Evolutionary conservation across 92 coral and sea anemone species (phyloP).

Genomic region (Zoanthus sociatus): DNA sequence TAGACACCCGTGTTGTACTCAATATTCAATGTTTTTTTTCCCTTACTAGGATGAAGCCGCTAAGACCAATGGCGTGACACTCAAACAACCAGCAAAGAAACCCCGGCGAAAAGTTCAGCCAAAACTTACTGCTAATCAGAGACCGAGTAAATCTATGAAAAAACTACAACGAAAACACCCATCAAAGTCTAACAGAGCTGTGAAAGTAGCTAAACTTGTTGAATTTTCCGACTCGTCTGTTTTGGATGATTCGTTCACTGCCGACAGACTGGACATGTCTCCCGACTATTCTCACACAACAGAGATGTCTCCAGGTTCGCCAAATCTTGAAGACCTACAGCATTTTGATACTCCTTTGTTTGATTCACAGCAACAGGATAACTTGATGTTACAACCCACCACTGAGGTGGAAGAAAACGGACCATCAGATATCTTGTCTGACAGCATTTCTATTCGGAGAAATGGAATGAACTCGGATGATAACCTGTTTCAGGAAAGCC

Average conservation of each 20-base stretch:
- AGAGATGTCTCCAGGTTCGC: slow-evolving; percentile 74
- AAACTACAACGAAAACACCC: slow-evolving; percentile 75
- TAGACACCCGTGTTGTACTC: too few species aligned
- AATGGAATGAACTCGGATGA: slow-evolving; percentile 71
- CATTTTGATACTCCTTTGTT: slow-evolving; percentile 81
- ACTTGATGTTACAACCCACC: slow-evolving; percentile 66
- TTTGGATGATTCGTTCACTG: slow-evolving; percentile 71
- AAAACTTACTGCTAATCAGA: slow-evolving; percentile 67
- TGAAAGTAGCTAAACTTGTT: slow-evolving; percentile 60
- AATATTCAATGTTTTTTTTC: too few species aligned
- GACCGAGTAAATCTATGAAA: slow-evolving; percentile 67
- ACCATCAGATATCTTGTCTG: slow-evolving; percentile 46
- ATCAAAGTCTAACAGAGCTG: slow-evolving; percentile 69
- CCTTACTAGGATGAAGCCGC: slow-evolving; percentile 69
- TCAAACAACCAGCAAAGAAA: slow-evolving; percentile 87
- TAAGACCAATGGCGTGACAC: slow-evolving; percentile 59
- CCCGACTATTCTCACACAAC: slow-evolving; percentile 85
- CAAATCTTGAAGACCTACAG: slow-evolving; percentile 74
- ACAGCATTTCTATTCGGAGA: slow-evolving; percentile 56
- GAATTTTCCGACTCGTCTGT: slow-evolving; percentile 64
- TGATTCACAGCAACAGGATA: slow-evolving; percentile 78
- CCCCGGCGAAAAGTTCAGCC: slow-evolving; percentile 91
- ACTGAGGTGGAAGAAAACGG: slow-evolving; percentile 68
- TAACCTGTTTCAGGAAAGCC: slow-evolving; percentile 59
- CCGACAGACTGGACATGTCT: slow-evolving; percentile 72